These are phyloP conservation scores for Galeopterus variegatus DNA, from an alignment of 2,113 vertebrate genomes.

Conservation along the genomic window DNA sequence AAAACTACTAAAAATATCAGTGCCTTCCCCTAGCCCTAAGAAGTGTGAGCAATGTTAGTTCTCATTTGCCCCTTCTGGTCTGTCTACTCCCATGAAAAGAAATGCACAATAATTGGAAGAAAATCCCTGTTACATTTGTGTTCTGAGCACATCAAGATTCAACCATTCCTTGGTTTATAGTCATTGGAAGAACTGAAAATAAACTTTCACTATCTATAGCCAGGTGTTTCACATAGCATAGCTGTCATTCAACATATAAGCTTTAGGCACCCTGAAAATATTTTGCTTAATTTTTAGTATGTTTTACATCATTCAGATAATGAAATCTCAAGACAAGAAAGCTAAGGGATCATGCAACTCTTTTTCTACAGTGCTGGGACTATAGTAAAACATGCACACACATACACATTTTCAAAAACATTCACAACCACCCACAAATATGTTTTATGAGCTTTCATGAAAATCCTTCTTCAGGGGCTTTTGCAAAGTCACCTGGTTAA, in stretches of 20 bases:
- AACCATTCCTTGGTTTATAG: neutral
- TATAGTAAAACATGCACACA: neutral
- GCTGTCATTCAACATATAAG: neutral
- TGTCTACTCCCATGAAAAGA: neutral
- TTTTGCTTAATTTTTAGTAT: neutral
- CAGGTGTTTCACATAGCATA: neutral
- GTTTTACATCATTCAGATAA: neutral
- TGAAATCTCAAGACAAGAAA: slow-evolving; percentile 5
- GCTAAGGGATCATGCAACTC: neutral
- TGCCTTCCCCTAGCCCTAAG: rapidly evolving
- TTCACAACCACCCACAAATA: slow-evolving; percentile 45
- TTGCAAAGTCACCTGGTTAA: slow-evolving; percentile 72
- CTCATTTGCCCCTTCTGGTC: neutral
- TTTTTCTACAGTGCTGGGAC: neutral
- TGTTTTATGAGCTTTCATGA: slow-evolving; percentile 57
- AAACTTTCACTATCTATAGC: neutral
- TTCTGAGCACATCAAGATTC: neutral
- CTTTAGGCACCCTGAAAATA: neutral
- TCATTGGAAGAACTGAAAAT: neutral
- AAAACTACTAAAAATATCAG: neutral
- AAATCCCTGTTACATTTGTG: neutral
- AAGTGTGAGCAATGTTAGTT: rapidly evolving
- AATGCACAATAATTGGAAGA: neutral
- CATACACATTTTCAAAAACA: neutral
- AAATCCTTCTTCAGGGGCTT: slow-evolving; percentile 41